Base-by-base conservation (phyloP, 1,140 invertebrate genomes). In the Wasmannia auropunctata region DNA sequence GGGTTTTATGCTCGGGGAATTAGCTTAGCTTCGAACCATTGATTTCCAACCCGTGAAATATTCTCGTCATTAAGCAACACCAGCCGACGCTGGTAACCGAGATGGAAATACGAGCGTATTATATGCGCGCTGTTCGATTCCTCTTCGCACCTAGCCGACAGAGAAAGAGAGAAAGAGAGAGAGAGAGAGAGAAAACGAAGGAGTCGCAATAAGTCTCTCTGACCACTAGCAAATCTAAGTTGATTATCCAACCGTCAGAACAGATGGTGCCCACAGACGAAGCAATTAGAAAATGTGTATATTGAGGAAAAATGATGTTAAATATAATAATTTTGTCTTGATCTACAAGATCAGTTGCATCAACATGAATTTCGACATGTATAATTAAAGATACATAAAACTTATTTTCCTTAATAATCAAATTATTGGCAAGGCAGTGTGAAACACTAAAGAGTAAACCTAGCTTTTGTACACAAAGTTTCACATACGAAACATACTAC, bases 1-100 rank as follows among this genome's bases (percentile, higher is more conserved):
- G 58, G 56, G 65, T 87, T 87, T 85, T 81, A 88, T 62, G 62
- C 40, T 43, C 75, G 28, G n/a, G n/a, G 65, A 88, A 87, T 88
- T 85, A 88, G 80, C 80, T 65, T 85, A 85, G 69, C 56, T 74
- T 79, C 56, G 28, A 88, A 72, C 67, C 79, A 83, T 83, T 83
- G 79, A 83, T 83, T 83, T 83, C 28, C 79, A 83, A 51, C 67
- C 65, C 8, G 67, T 83, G 79, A 83, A 83, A 83, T 83, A 83
- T 83, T 72, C 79, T 74, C 51, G 54, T 83, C 79, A 83, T 83
- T 74, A 83, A 83, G 79, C 79, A 72, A 72, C 79, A 83, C 22
- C n/a, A 72, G 79, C 37, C 79, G 40, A 51, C 51, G 67, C 43
- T 43, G 51, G 67, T 83, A 46, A 83, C 65, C 54, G 51, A 58